Evolutionary conservation across 2,797 vertebrate species (phyloP), one percentile per base, ranked within the genome.

Genomic region (Coreius guichenoti): DNA sequence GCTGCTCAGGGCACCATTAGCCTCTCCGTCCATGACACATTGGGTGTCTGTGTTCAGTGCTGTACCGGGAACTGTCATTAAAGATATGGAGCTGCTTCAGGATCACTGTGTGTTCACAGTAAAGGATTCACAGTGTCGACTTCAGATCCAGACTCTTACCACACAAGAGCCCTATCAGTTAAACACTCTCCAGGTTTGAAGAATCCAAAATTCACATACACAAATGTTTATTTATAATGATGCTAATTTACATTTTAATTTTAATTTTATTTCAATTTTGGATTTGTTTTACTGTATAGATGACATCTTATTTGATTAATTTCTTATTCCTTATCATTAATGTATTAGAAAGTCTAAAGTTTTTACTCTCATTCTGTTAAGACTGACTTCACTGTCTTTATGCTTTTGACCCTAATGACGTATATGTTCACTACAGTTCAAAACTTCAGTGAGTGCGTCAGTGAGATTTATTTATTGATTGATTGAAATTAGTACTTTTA

Each of bases 21-120:
- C 92, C 75, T 91, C 93, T 21, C 94, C 94, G 23, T 90, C 92
- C 78, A 94, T 95, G 89, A 90, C 90, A 84, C 96, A 95, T 17
- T 99, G 98, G 98, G 92, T 93, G 58, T 89, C 95, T 3, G 84
- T 98, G 90, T 97, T 96, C 90, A 88, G 90, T 16, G 93, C 95
- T 67, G 91, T 88, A 78, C 90, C 94, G 83, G 95, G 95, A 73
- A 95, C 92, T 65, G 94, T 92, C 65, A 87, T 99, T 81, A 94
- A 96, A 89, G 98, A 99, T 91, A 94, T 99, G 95, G 98, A 99
- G 67, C 93, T 99, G 89, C 94, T 97, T 80, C 93, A 94, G 89
- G 95, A 97, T 88, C 92, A 96, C 88, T 97, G 97, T 70, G 84
- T 98, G 90, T 89, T 97, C 80, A 94, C 96, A 89, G 90, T 95